Percentiles rank a stretch among this genome's conserved stretches.
Evolutionary conservation across 2,888 invertebrate species (phyloP).

Genomic region (Ormyrus rosae): DNA sequence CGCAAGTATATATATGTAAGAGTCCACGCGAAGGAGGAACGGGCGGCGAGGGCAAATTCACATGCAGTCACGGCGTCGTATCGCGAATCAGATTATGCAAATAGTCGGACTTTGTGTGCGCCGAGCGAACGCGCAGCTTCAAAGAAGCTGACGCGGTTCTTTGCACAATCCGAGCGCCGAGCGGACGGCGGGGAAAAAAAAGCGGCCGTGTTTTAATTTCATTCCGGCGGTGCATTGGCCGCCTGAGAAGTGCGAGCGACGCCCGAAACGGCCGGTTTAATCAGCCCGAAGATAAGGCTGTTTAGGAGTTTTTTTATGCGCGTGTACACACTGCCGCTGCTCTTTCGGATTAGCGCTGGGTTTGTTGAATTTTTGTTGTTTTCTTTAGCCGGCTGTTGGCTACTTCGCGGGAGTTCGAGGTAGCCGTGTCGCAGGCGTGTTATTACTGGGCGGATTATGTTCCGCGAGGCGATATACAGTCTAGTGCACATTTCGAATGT

Average conservation of each 20-base stretch:
- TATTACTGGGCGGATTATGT: background rate
- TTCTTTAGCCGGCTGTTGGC: too few species aligned
- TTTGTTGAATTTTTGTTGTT: background rate
- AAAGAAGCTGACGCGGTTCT: conserved; percentile 15
- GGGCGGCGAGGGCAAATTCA: background rate
- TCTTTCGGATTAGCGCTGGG: conserved; percentile 11
- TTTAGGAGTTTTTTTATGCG: conserved; percentile 8
- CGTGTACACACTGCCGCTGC: background rate
- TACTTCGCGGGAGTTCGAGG: background rate
- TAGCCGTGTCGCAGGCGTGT: background rate
- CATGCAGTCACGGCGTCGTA: conserved; percentile 33
- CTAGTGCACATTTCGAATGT: background rate
- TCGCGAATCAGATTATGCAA: conserved; percentile 59
- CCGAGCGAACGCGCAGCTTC: background rate
- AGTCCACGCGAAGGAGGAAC: background rate
- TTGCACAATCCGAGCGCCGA: background rate
- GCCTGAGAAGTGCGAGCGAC: background rate
- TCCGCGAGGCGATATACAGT: background rate
- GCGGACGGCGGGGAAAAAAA: background rate
- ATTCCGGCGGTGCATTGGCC: conserved; percentile 17
- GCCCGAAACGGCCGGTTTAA: background rate
- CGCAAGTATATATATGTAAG: background rate
- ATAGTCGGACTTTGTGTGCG: conserved; percentile 34
- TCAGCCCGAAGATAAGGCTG: conserved; percentile 7
- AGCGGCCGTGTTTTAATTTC: conserved; percentile 17